A percentile compares a stretch with the other conserved stretches of the same genome.
phyloP scores from a whole-genome alignment of 2,888 invertebrate genomes.

The Drosophila subsilvestris region DNA sequence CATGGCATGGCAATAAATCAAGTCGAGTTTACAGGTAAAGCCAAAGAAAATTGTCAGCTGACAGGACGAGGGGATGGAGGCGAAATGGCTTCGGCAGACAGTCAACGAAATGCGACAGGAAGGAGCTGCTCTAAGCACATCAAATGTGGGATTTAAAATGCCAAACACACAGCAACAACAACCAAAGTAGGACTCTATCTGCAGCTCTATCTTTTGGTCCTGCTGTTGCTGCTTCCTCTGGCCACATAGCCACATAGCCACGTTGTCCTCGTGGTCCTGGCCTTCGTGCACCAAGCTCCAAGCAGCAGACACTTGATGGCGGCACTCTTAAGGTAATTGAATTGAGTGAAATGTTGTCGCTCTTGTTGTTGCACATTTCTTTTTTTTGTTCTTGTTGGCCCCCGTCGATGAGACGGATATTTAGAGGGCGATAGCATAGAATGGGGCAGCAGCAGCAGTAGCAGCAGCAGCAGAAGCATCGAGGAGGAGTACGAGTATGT shows the following conservation, averaged over 20 bases:
- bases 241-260: neutral
- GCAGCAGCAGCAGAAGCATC: conserved; percentile 1
- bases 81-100: conserved; percentile 36
- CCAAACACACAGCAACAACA: conserved; percentile 60
- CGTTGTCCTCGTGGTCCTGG: conserved; percentile 18
- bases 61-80: conserved; percentile 12
- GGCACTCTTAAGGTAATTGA: conserved; percentile 82
- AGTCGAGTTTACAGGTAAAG: conserved; percentile 78
- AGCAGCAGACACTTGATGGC: conserved; percentile 70
- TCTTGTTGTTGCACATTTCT: conserved; percentile 38
- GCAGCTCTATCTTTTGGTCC: conserved; percentile 16
- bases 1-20: conserved; percentile 74
- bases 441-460: conserved; percentile 3
- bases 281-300: conserved; percentile 20
- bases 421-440: conserved; percentile 50
- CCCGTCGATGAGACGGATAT: conserved; percentile 71
- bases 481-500: neutral
- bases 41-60: conserved; percentile 77
- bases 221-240: conserved; percentile 8
- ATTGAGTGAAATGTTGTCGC: conserved; percentile 80
- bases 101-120: conserved; percentile 36
- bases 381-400: conserved; percentile 38
- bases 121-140: conserved; percentile 69
- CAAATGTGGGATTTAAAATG: conserved; percentile 80
- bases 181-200: conserved; percentile 8